Base-by-base conservation (phyloP, 2,797 vertebrate genomes). In the Hoplostethus atlanticus region DNA sequence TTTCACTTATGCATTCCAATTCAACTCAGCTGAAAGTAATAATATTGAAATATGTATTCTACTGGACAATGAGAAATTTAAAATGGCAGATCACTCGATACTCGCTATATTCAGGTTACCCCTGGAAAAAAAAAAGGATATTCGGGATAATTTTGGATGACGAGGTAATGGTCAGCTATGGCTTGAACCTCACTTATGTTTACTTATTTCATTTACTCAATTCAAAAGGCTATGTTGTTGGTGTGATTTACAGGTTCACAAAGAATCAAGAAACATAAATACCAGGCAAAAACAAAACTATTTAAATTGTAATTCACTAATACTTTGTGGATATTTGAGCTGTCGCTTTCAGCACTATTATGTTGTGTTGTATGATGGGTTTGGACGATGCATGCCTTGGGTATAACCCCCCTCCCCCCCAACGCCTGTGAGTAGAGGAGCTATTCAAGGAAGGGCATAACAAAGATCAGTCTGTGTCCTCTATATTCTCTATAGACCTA, bases 331-430 rank as follows among this genome's bases (percentile, higher is more conserved):
- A 59, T 73, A 73, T 68, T 12, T 42, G 40, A 42, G 11, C 12
- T 12, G 13, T 42, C 40, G 13, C 1, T 3, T 3, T 42, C 10
- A 42, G 40, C 40, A 3, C 10, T 42, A 42, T 42, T 12, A n/a
- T 48, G 15, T 48, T n/a, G n/a, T 48, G 46, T n/a, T n/a, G n/a
- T 3, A 17, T 21, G 68, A 64, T 13, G 36, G 68, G 57, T 50
- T 62, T 73, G 65, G 66, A 77, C 54, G 52, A 73, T 84, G 70
- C 71, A 70, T 46, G 54, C 57, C 77, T 84, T 83, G 77, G 13
- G 47, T 76, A 50, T 75, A 79, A 80, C 21, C 21, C 21, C 21
- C 21, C 21, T 1, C 57, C 59, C 28, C 28, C 2, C 28, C 28
- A 28, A 2, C 28, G 64, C 52, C 69, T 78, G 11, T 55, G 38